phyloP scores from a whole-genome alignment of 2,888 invertebrate genomes.

The Pseudanteris insignis region DNA sequence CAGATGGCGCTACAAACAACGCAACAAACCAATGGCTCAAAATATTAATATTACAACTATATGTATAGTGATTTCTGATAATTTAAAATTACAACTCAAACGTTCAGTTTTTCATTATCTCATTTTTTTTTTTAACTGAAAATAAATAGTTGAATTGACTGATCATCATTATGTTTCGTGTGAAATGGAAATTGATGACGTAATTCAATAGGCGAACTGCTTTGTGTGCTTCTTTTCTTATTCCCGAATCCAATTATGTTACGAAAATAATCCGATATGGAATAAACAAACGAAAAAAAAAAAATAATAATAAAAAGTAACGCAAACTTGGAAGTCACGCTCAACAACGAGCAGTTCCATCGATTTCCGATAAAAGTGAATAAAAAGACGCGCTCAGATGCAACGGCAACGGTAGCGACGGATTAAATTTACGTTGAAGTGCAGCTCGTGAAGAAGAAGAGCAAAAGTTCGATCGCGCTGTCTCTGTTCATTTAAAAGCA shows the following conservation, averaged over 20 bases:
- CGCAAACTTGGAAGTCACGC: slow-evolving; percentile 37
- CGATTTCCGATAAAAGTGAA: slow-evolving; percentile 38
- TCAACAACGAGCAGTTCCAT: slow-evolving; percentile 38
- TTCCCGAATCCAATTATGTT: slow-evolving; percentile 30
- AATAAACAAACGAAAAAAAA: slow-evolving; percentile 15
- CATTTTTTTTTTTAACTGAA: no score
- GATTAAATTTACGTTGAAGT: slow-evolving; percentile 38
- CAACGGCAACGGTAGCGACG: slow-evolving; percentile 12
- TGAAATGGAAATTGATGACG: no score
- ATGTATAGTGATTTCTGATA: no score
- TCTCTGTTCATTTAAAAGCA: slow-evolving; percentile 21
- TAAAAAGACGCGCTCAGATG: slow-evolving; percentile 35
- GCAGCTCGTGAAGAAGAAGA: slow-evolving; percentile 29
- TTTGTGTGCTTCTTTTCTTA: no score
- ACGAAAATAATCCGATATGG: slow-evolving; percentile 21
- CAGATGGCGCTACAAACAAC: no score
- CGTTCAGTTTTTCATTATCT: no score
- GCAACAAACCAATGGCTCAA: no score
- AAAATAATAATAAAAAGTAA: slow-evolving; percentile 10
- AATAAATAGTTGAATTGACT: no score
- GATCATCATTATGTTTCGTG: no score
- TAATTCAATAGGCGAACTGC: no score
- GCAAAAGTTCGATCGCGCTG: slow-evolving; percentile 29
- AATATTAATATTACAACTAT: no score
- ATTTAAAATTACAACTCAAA: no score